Conservation (phyloP, 2,888 invertebrate species). For the Cerceris ruficornis region DNA sequence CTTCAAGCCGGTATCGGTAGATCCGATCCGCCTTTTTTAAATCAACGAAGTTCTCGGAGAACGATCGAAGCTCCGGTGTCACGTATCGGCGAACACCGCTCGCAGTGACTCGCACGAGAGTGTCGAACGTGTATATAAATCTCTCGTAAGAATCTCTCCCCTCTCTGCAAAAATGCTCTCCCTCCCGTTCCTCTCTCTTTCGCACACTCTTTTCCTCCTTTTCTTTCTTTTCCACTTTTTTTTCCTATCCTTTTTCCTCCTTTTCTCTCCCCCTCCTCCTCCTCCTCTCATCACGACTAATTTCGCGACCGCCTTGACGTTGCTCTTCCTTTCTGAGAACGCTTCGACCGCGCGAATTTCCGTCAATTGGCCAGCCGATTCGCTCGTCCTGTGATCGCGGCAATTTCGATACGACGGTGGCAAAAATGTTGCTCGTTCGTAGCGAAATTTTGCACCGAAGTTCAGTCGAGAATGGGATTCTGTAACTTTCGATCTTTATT, state of each 20-base stretch:
- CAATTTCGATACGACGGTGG: no score
- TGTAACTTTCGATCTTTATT: no score
- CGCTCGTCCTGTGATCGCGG: no score
- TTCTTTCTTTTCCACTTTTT: neutral
- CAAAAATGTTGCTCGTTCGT: no score
- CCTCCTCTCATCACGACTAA: neutral
- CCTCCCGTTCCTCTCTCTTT: slow-evolving; percentile 8
- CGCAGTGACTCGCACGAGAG: slow-evolving; percentile 42
- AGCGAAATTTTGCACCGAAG: no score
- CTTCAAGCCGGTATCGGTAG: neutral
- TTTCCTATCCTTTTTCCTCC: neutral
- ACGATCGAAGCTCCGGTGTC: slow-evolving; percentile 21
- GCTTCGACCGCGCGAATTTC: neutral
- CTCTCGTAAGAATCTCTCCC: slow-evolving; percentile 42
- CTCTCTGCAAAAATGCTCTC: slow-evolving; percentile 40
- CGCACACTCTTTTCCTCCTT: neutral
- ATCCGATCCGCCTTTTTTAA: neutral
- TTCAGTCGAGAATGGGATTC: no score
- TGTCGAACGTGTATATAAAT: slow-evolving; percentile 60
- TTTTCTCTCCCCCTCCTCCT: neutral
- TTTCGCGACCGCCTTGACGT: neutral
- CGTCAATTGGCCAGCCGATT: neutral
- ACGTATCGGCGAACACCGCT: slow-evolving; percentile 42
- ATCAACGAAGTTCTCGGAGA: neutral
- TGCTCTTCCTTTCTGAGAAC: neutral